These are phyloP conservation scores for Drosophila cardini DNA, from an alignment of 1,140 invertebrate species.

Conservation along the genomic window DNA sequence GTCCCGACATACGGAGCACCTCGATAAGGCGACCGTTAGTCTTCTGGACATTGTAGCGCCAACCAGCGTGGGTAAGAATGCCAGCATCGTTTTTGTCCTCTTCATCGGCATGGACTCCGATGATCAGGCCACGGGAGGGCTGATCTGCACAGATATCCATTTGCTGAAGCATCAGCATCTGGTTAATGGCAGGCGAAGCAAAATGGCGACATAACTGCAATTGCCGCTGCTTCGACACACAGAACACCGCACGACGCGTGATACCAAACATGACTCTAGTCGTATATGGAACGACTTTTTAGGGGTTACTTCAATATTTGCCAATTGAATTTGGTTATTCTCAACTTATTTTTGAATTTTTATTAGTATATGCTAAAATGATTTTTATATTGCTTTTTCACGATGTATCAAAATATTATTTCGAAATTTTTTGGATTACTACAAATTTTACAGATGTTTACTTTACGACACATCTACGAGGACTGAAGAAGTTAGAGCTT, in stretches of 20 bases:
- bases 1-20: slow-evolving; percentile 80
- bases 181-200: slow-evolving; percentile 76
- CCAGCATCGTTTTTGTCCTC: slow-evolving; percentile 78
- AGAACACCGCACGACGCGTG: slow-evolving; percentile 48
- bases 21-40: slow-evolving; percentile 74
- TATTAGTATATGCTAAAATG: slow-evolving; percentile 5
- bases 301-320: background rate
- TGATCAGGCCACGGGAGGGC: slow-evolving; percentile 70
- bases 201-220: slow-evolving; percentile 30
- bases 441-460: slow-evolving; percentile 56
- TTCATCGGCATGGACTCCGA: slow-evolving; percentile 81
- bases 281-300: background rate
- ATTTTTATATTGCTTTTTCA: slow-evolving; percentile 5
- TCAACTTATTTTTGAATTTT: slow-evolving; percentile 30
- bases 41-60: slow-evolving; percentile 74
- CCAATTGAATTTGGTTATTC: background rate
- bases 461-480: slow-evolving; percentile 46
- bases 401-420: slow-evolving; percentile 5
- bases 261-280: slow-evolving; percentile 55
- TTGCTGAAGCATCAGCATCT: slow-evolving; percentile 75
- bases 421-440: slow-evolving; percentile 39
- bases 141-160: slow-evolving; percentile 81
- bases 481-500: slow-evolving; percentile 27
- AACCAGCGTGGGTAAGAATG: slow-evolving; percentile 69
- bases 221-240: slow-evolving; percentile 2